Percentiles rank a stretch among this genome's conserved stretches.
These are phyloP conservation scores for Catharus ustulatus DNA, from an alignment of 2,797 vertebrate genomes.

Conservation along the genomic window DNA sequence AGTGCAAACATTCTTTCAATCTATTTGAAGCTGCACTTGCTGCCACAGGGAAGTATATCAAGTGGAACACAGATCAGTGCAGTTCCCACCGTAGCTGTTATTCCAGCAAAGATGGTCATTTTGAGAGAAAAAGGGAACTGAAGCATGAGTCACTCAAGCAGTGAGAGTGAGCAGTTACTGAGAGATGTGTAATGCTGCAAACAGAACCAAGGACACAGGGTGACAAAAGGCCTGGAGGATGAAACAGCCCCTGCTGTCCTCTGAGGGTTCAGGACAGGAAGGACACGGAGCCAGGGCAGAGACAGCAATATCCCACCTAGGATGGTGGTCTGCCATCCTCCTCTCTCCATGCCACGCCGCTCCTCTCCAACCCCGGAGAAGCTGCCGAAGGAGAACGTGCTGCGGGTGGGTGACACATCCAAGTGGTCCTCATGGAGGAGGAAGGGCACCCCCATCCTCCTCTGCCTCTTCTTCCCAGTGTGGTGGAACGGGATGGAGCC, in stretches of 20 bases:
- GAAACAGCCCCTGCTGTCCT: background rate
- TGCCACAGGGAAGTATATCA: background rate
- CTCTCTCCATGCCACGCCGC: constrained; percentile 88
- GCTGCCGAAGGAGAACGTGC: constrained; percentile 96
- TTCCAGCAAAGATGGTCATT: background rate
- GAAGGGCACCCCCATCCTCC: constrained; percentile 95
- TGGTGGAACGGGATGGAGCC: constrained; percentile 96
- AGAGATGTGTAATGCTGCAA: background rate
- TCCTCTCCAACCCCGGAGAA: constrained; percentile 97
- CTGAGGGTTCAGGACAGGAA: background rate
- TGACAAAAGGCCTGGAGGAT: background rate
- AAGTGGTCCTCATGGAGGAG: constrained; percentile 94
- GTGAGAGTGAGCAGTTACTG: background rate
- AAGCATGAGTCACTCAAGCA: background rate
- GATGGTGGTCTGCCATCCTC: constrained; percentile 95
- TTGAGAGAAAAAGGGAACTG: background rate
- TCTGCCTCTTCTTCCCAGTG: constrained; percentile 91
- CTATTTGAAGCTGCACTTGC: background rate
- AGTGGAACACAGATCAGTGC: background rate
- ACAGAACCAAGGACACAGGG: background rate
- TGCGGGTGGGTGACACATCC: constrained; percentile 95
- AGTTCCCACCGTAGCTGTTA: background rate
- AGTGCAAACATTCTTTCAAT: background rate
- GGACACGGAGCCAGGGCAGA: background rate
- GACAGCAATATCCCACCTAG: constrained; percentile 81